These are phyloP conservation scores for Dorcus parallelipipedus DNA, from an alignment of 2,888 invertebrate species.

Conservation along the genomic window DNA sequence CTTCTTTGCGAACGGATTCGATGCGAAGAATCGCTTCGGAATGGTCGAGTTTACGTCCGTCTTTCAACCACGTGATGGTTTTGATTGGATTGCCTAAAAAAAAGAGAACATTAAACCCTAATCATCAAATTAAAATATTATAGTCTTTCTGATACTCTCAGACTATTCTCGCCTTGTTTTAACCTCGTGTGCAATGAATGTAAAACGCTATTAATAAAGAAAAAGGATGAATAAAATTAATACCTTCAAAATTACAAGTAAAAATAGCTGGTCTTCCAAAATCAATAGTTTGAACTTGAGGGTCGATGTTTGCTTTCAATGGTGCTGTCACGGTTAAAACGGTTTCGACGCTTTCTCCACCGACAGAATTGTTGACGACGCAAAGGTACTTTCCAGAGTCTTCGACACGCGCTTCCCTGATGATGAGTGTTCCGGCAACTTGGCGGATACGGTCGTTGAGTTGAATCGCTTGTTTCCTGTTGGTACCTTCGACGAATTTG, in stretches of 20 bases:
- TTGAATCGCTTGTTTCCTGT: constrained; percentile 83
- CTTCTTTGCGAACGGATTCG: constrained; percentile 87
- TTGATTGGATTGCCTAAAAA: constrained; percentile 73
- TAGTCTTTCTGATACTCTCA: neutral
- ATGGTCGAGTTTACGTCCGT: constrained; percentile 81
- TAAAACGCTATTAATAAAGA: neutral
- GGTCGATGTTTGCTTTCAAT: constrained; percentile 82
- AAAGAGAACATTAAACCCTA: neutral
- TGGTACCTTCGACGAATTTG: constrained; percentile 85
- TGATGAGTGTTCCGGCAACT: constrained; percentile 90
- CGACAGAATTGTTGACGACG: constrained; percentile 92
- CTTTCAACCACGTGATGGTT: constrained; percentile 88
- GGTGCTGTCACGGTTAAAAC: constrained; percentile 91
- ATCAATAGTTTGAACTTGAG: constrained; percentile 84
- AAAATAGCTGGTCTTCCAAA: constrained; percentile 90
- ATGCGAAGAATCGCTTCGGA: constrained; percentile 80
- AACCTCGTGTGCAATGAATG: too few relatives aligned
- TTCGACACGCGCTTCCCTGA: constrained; percentile 84
- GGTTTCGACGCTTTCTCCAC: constrained; percentile 89
- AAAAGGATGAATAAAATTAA: neutral
- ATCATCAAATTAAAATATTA: neutral
- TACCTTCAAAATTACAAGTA: constrained; percentile 83
- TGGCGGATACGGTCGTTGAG: constrained; percentile 87
- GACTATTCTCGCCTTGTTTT: too few relatives aligned
- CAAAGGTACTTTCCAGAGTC: constrained; percentile 94